Percentiles rank a stretch among this genome's conserved stretches.
Conservation (phyloP, 2,888 invertebrate genomes). For the Aphidoletes aphidimyza region DNA sequence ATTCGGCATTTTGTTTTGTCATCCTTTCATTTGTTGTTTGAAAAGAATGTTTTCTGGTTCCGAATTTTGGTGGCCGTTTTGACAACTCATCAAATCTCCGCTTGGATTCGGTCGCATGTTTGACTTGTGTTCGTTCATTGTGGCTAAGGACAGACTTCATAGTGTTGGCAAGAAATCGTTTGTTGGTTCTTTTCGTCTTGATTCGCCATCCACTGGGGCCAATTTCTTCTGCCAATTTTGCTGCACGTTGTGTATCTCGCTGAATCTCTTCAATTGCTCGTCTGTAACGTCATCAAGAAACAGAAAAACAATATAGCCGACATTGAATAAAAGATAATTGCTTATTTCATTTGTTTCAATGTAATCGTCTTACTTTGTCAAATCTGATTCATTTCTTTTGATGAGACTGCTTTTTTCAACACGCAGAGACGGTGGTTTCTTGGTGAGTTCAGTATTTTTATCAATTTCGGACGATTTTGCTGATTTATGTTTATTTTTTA, state of each 20-base stretch:
- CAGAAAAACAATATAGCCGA: background rate
- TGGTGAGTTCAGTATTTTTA: background rate
- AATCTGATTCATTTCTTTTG: background rate
- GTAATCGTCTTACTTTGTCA: background rate
- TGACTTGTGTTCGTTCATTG: background rate
- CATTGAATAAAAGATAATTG: too few species aligned
- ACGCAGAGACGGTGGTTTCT: background rate
- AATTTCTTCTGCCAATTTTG: slow-evolving; percentile 39
- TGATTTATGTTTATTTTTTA: slow-evolving; percentile 4
- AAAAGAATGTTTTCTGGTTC: background rate
- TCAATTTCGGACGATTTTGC: background rate
- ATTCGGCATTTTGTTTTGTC: background rate
- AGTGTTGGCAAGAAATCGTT: slow-evolving; percentile 19
- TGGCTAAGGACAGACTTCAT: background rate
- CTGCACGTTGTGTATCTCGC: background rate
- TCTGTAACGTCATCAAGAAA: background rate
- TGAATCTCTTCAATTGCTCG: slow-evolving; percentile 13
- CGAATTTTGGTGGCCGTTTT: slow-evolving; percentile 13
- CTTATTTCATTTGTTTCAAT: too few species aligned
- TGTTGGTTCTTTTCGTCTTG: background rate
- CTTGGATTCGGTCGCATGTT: background rate
- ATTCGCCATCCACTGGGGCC: background rate
- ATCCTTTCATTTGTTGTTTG: background rate
- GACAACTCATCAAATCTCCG: background rate
- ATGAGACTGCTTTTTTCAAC: background rate